Evolutionary conservation across 2,797 vertebrate genomes (phyloP), one percentile per base, ranked within the genome.

Genomic region (Schizothorax lantsangensis): DNA sequence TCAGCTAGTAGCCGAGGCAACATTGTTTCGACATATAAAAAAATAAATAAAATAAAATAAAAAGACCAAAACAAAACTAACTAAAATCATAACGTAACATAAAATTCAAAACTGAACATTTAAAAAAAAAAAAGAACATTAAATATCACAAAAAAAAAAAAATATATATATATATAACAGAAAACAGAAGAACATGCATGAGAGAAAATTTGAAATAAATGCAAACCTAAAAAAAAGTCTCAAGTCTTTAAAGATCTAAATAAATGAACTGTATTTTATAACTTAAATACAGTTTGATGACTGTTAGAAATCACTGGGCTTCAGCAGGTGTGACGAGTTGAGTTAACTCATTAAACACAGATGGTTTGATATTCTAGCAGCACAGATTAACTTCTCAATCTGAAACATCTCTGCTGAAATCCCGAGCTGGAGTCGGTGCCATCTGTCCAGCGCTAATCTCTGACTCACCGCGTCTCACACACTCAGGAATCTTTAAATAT

Each of bases 401-500:
- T 7, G 3, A 77, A 78, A 38, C 73, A 78, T 77, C 40, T 75
- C 82, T n/a, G 57, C 5, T 40, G 17, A 30, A 72, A 57, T 19
- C 81, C 81, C 0, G 81, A 49, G 14, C 49, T 40, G 66, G 1
- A 40, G 66, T 10, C 15, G 0, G 30, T 23, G 21, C 66, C 81
- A 83, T 83, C 81, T 83, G 47, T 0, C 14, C 64, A 17, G 80
- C n/a, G 15, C 21, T 21, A 30, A 83, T 83, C 81, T 57, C 80
- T 6, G 79, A 12, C 79, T 68, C 40, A 33, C 68, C 4, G 21
- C 33, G 66, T 69, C 38, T 43, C 54, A 78, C 47, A 62, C 68
- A 10, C 91, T 91, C 87, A 52, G 77, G 89, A 89, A 91, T 91
- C 90, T 83, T 89, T 91, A 92, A 94, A 95, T 89, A 89, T 79